phyloP scores from a whole-genome alignment of 64 coral and sea anemone genomes.

The Porites lutea region DNA sequence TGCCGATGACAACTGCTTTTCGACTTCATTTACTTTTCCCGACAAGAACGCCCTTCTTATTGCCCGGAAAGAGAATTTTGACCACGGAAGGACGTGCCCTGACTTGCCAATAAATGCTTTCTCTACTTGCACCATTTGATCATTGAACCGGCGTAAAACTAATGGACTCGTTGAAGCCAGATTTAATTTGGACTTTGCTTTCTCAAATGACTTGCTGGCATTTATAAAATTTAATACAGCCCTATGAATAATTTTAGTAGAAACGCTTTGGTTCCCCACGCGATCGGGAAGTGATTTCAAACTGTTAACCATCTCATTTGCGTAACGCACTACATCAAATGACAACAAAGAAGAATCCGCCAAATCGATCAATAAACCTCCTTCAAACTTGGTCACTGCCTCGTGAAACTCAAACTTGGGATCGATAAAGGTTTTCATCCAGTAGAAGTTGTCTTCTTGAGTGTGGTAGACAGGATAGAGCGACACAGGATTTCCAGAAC shows the following conservation, averaged over 20 bases:
- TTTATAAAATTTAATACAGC: slow-evolving; percentile 69
- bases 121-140: slow-evolving; percentile 74
- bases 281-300: slow-evolving; percentile 7
- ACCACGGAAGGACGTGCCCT: background rate
- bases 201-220: slow-evolving; percentile 56
- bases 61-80: background rate
- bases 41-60: background rate
- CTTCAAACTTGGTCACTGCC: slow-evolving; percentile 68
- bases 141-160: slow-evolving; percentile 55
- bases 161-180: background rate
- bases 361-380: slow-evolving; percentile 59
- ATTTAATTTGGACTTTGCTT: slow-evolving; percentile 43
- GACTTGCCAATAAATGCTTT: slow-evolving; percentile 39
- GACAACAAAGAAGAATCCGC: slow-evolving; percentile 68
- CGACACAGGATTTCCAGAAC: slow-evolving; percentile 30
- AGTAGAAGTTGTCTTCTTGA: slow-evolving; percentile 82
- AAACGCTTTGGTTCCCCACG: slow-evolving; percentile 25
- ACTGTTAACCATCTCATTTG: slow-evolving; percentile 11
- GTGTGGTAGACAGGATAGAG: slow-evolving; percentile 90
- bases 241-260: slow-evolving; percentile 40
- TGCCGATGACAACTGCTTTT: slow-evolving; percentile 50
- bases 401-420: slow-evolving; percentile 82
- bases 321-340: slow-evolving; percentile 67
- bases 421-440: slow-evolving; percentile 81
- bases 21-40: background rate